These are phyloP conservation scores for Menidia menidia DNA, from an alignment of 2,797 vertebrate species.

Conservation along the genomic window DNA sequence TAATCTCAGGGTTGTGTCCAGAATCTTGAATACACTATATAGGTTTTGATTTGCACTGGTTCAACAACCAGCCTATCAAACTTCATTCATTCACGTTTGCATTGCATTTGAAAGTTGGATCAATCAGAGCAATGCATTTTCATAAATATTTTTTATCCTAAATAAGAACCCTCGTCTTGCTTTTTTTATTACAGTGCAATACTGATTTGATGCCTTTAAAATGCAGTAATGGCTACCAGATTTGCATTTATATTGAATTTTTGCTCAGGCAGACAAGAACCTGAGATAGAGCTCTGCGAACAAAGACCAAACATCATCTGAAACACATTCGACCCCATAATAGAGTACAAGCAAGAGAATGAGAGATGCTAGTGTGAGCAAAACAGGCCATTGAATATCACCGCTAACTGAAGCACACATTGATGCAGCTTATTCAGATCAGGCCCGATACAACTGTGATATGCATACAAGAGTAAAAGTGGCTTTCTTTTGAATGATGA, in stretches of 20 bases:
- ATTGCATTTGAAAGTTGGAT: conserved; percentile 66
- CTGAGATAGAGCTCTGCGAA: conserved; percentile 75
- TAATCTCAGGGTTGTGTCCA: conserved; percentile 24
- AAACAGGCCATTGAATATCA: conserved; percentile 65
- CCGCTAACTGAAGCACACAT: conserved; percentile 43
- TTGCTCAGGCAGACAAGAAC: conserved; percentile 68
- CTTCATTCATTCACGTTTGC: conserved; percentile 49
- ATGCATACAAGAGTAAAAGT: conserved; percentile 41
- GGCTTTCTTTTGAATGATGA: conserved; percentile 54
- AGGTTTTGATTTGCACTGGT: conserved; percentile 50
- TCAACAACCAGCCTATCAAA: conserved; percentile 37
- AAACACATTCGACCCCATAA: conserved; percentile 78
- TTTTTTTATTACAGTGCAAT: conserved; percentile 83
- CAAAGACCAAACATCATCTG: conserved; percentile 80
- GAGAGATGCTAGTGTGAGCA: conserved; percentile 62
- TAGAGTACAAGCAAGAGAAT: conserved; percentile 69
- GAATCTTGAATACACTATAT: conserved; percentile 38
- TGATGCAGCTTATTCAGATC: conserved; percentile 59
- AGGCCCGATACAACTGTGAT: conserved; percentile 35
- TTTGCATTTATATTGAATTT: conserved; percentile 90
- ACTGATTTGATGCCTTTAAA: conserved; percentile 81
- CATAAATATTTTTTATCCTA: conserved; percentile 82
- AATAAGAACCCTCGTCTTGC: conserved; percentile 76
- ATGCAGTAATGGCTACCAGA: conserved; percentile 83
- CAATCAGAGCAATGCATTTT: conserved; percentile 75